A percentile compares a stretch with the other conserved stretches of the same genome.
phyloP scores from a whole-genome alignment of 2,113 vertebrate species.

The Psittacara wagleri region DNA sequence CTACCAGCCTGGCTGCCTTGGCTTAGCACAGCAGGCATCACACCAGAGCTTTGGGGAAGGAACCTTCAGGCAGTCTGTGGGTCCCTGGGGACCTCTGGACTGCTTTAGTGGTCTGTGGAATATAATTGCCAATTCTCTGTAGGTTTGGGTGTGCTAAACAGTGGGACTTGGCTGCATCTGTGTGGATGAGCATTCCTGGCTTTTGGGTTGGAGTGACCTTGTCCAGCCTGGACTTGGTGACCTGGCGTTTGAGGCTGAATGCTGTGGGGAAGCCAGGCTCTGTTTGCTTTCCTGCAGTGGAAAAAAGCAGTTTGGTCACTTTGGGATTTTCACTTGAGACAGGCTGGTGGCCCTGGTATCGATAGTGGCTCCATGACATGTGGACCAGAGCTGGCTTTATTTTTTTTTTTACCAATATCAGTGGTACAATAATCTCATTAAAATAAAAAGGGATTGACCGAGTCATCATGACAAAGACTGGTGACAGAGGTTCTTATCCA shows the following conservation, averaged over 20 bases:
- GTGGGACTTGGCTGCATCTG: not conserved
- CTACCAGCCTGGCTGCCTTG: not conserved
- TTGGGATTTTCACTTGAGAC: not conserved
- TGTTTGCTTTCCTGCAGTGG: not conserved
- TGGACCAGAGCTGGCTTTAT: not conserved
- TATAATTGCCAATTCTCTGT: not conserved
- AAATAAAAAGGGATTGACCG: not conserved
- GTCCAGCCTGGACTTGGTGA: not conserved
- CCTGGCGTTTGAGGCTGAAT: not conserved
- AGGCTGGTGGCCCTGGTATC: not conserved
- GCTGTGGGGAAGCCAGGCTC: not conserved
- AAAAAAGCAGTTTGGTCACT: not conserved
- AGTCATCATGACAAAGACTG: conserved; percentile 41
- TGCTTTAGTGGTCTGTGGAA: not conserved
- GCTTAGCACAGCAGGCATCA: accelerated
- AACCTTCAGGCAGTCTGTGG: accelerated
- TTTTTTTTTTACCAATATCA: not conserved
- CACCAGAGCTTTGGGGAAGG: not conserved
- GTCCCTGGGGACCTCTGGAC: not conserved
- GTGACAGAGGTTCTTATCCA: not conserved
- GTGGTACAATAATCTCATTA: not conserved
- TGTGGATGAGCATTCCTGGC: not conserved
- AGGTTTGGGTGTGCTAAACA: not conserved
- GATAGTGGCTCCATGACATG: accelerated
- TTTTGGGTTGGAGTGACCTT: not conserved